Conservation (phyloP, 2,888 invertebrate genomes). For the Odiellus spinosus region DNA sequence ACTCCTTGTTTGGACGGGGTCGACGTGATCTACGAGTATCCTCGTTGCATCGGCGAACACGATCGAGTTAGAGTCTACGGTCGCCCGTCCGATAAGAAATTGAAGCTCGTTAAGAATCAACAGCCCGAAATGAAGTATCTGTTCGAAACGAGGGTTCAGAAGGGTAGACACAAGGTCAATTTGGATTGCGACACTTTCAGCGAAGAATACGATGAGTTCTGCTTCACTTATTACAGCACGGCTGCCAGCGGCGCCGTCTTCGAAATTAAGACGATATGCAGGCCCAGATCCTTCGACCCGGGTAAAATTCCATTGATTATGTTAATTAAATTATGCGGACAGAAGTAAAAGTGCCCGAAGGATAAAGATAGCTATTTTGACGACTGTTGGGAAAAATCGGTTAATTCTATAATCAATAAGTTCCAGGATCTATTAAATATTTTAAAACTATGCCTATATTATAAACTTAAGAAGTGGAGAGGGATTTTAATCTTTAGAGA, state of each 20-base stretch:
- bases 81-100: slow-evolving; percentile 6
- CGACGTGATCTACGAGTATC: slow-evolving; percentile 18
- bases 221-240: slow-evolving; percentile 19
- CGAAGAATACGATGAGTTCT: slow-evolving; percentile 16
- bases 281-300: slow-evolving; percentile 12
- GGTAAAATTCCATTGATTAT: slow-evolving; percentile 4
- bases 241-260: slow-evolving; percentile 18
- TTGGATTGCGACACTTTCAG: slow-evolving; percentile 17
- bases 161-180: slow-evolving; percentile 13
- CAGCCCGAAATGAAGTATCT: slow-evolving; percentile 13
- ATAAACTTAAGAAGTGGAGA: no score
- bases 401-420: no score
- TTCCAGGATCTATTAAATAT: no score
- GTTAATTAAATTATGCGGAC: background rate
- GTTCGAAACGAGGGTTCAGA: slow-evolving; percentile 14
- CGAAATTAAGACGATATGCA: slow-evolving; percentile 17
- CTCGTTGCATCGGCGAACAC: slow-evolving; percentile 19
- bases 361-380: no score
- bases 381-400: no score
- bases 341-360: no score
- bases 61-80: slow-evolving; percentile 22
- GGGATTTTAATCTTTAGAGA: no score
- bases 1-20: slow-evolving; percentile 15
- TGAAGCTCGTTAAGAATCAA: slow-evolving; percentile 7
- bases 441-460: no score